phyloP scores from a whole-genome alignment of 2,113 vertebrate species.

The Peromyscus californicus region DNA sequence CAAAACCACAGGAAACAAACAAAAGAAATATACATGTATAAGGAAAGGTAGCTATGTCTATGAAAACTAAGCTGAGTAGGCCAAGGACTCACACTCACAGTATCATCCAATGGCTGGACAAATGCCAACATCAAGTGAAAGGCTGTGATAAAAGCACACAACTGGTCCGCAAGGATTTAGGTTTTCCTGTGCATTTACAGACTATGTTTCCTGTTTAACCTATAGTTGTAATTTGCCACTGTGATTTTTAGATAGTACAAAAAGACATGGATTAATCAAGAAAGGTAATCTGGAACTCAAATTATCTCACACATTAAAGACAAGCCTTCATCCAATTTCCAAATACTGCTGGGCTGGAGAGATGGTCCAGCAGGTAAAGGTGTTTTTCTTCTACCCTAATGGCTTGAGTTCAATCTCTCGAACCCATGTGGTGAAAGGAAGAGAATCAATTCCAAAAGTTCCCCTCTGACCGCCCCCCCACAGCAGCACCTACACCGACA shows the following conservation, averaged over 20 bases:
- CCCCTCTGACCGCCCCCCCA: neutral
- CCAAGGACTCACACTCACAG: neutral
- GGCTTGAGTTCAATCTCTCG: neutral
- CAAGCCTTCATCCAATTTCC: neutral
- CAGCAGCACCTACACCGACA: neutral
- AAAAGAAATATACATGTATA: conserved; percentile 11
- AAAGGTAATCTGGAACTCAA: conserved; percentile 16
- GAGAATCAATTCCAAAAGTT: neutral
- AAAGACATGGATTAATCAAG: neutral
- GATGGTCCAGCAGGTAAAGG: neutral
- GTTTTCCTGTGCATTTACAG: neutral
- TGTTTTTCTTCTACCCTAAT: neutral
- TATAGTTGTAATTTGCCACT: neutral
- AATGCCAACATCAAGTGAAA: neutral
- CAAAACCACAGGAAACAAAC: conserved; percentile 14
- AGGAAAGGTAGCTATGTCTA: neutral
- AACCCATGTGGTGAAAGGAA: neutral
- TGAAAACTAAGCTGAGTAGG: neutral
- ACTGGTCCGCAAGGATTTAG: neutral
- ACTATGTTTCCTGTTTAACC: conserved; percentile 31
- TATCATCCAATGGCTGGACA: neutral
- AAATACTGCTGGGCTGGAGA: neutral
- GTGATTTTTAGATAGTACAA: conserved; percentile 6
- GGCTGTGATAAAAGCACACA: neutral
- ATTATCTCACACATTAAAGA: neutral